Evolutionary conservation across 2,797 vertebrate species (phyloP), one percentile per base, ranked within the genome.

Genomic region (Microchirus variegatus): DNA sequence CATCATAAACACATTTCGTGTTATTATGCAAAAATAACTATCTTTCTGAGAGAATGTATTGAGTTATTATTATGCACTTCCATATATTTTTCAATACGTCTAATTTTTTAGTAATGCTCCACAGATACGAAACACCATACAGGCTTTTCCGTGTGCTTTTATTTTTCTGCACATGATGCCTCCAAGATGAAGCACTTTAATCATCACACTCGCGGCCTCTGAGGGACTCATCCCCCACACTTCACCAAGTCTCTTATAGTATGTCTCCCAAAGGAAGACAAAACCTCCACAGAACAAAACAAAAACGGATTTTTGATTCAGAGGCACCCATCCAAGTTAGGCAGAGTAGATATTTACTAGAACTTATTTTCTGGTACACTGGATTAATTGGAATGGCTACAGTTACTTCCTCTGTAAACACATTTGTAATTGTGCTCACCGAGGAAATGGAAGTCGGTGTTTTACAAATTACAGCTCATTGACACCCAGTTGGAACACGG

Each of bases 311-410:
- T 65, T 78, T 53, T 67, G 11, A 63, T 53, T 60, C 60, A 17
- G 38, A 22, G 37, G 57, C 67, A 69, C 16, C 63, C 63, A 77
- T 69, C 73, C 62, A 77, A 53, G 61, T 57, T 60, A 71, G 61
- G 67, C 53, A 38, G 47, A 73, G 64, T 52, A 70, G 37, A 58
- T 76, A 67, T 61, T 74, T 72, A 74, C 77, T 65, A 70, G 22
- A 77, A 74, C 60, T 70, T 60, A 74, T 86, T 84, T 82, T 82
- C 80, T 70, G 71, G 59, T 79, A 82, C 77, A 78, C 53, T 73
- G 69, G 59, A 79, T 65, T 75, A 81, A 82, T 83, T 89, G 70
- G 73, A 75, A 63, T 69, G 71, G 67, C 64, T 60, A 68, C 63
- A 71, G 55, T 59, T 59, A 74, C 58, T 61, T 77, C 67, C 53